phyloP scores from a whole-genome alignment of 2,113 vertebrate species.

The Hystrix brachyura region DNA sequence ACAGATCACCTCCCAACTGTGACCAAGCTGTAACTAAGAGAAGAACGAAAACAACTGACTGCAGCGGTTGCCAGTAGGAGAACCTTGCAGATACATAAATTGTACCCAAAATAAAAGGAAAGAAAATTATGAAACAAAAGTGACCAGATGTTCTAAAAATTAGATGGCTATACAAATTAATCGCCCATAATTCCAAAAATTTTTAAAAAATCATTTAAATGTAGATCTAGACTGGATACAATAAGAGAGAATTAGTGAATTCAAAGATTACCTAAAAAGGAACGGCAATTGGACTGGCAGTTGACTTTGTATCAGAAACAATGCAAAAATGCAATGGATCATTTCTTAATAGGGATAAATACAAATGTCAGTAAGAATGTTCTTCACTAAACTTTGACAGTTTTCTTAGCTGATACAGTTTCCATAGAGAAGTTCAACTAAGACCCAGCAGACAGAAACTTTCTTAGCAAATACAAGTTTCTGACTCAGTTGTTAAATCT shows the following conservation, averaged over 20 bases:
- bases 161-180: neutral
- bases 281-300: neutral
- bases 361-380: neutral
- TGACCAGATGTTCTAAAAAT: neutral
- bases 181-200: neutral
- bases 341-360: neutral
- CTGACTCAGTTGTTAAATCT: neutral
- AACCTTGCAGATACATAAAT: neutral
- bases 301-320: neutral
- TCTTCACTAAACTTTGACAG: neutral
- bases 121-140: constrained; percentile 6
- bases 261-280: neutral
- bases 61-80: neutral
- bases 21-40: neutral
- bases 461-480: neutral
- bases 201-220: neutral
- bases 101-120: neutral
- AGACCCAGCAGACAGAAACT: neutral
- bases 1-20: neutral
- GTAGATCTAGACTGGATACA: neutral
- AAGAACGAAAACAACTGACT: neutral
- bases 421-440: neutral
- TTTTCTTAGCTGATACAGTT: neutral
- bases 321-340: neutral
- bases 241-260: neutral